Base-by-base conservation (phyloP, 2,888 invertebrate species). In the Archips xylosteana region DNA sequence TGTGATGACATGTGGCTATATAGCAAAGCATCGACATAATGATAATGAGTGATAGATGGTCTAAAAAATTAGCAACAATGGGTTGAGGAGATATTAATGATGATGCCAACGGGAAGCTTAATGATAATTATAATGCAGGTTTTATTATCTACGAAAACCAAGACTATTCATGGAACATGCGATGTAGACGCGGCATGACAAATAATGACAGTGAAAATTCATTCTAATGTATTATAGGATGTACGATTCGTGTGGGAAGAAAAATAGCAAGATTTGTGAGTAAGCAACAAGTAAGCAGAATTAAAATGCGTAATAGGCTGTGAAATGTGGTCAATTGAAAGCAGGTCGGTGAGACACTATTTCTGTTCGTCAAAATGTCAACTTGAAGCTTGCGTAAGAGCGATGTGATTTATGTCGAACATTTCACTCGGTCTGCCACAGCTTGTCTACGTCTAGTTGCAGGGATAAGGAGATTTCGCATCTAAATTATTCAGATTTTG, bases 301-400 rank as follows among this genome's bases (percentile, higher is more conserved):
- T 32, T 32, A 57, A 57, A 54, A 32, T 23, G 45, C 32, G 32
- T 32, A 47, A 63, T 45, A 63, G 45, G 63, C 45, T n/a, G 39
- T 39, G 71, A 10, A 65, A 59, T 67, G 69, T 69, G 63, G 72
- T 69, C 67, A 64, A 62, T 68, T 82, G 80, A 80, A 81, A 84
- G 84, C 81, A 79, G 80, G 80, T 79, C 80, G 78, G 76, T 79
- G 42, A 42, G 63, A 81, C 86, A 90, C 92, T 92, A 93, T 93
- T 93, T 91, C 89, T 87, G 92, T 89, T 78, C 89, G 84, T 87
- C 88, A 89, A 92, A 93, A 93, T 93, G 93, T 93, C 93, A 54
- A 91, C 85, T 83, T 82, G 81, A 80, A 78, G 79, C 83, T 92
- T 92, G 87, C 91, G 91, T 88, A 92, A 92, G 86, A 81, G 84